Evolutionary conservation across 2,113 vertebrate species (phyloP).

Genomic region (Aplodontia rufa): DNA sequence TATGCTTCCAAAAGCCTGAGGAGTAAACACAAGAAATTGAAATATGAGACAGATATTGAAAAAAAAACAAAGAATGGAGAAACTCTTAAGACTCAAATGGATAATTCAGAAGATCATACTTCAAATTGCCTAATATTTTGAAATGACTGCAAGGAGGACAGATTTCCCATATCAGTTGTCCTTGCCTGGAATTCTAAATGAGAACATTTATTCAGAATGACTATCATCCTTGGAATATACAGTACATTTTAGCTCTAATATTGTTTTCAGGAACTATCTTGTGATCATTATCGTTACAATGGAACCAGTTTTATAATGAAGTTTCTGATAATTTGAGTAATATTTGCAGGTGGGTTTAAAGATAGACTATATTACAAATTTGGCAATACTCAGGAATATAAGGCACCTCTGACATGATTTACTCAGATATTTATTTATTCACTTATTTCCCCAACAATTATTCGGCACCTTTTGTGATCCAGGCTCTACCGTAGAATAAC

Average conservation of each 20-base stretch:
- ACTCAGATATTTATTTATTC: background rate
- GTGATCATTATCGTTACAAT: background rate
- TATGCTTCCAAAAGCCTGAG: conserved; percentile 71
- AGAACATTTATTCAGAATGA: conserved; percentile 29
- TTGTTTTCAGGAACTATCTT: background rate
- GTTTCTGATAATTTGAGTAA: background rate
- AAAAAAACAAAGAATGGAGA: conserved; percentile 65
- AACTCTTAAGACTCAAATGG: conserved; percentile 63
- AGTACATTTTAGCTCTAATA: background rate
- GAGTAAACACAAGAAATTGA: conserved; percentile 81
- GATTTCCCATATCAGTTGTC: conserved; percentile 58
- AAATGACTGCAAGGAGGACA: conserved; percentile 53
- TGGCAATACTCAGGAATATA: background rate
- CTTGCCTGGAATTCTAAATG: conserved; percentile 12
- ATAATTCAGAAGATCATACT: conserved; percentile 73
- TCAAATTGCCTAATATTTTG: conserved; percentile 70
- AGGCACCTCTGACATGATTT: background rate
- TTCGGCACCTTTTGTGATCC: background rate
- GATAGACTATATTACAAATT: background rate
- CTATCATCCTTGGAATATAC: background rate
- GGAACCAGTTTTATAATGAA: background rate
- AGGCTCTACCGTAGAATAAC: background rate
- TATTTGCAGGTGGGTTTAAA: background rate
- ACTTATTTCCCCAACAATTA: background rate
- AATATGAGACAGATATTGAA: conserved; percentile 76